Evolutionary conservation across 2,888 invertebrate genomes (phyloP).

Genomic region (Galeruca laticollis): DNA sequence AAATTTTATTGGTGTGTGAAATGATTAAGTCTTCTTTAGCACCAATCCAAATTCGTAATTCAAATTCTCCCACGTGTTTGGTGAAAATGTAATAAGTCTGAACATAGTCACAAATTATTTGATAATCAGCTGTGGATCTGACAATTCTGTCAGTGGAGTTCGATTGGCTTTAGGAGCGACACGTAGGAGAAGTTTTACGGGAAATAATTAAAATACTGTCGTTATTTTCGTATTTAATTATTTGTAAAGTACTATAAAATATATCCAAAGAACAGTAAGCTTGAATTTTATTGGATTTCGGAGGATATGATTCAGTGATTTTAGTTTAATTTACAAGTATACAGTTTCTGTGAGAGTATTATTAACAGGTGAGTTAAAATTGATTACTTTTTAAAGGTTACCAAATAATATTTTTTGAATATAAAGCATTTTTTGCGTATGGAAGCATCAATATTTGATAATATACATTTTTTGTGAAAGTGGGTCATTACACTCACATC

Average conservation of each 20-base stretch:
- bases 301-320: conserved; percentile 14
- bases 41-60: conserved; percentile 41
- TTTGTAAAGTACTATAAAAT: background rate
- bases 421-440: conserved; percentile 16
- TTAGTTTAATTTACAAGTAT: conserved; percentile 8
- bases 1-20: conserved; percentile 41
- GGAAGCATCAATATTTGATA: conserved; percentile 31
- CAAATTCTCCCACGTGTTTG: conserved; percentile 48
- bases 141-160: conserved; percentile 53
- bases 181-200: conserved; percentile 39
- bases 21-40: background rate
- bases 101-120: conserved; percentile 50
- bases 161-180: conserved; percentile 45
- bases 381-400: background rate
- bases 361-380: conserved; percentile 28
- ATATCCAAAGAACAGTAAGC: background rate
- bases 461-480: conserved; percentile 36
- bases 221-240: background rate
- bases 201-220: conserved; percentile 32
- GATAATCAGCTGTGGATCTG: conserved; percentile 55
- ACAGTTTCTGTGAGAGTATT: conserved; percentile 34
- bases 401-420: background rate
- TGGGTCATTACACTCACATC: conserved; percentile 41
- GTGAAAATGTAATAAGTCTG: conserved; percentile 37
- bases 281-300: background rate